Percentiles rank a stretch among this genome's conserved stretches.
Conservation (phyloP, 2,113 vertebrate species). For the Chrysochloris asiatica region DNA sequence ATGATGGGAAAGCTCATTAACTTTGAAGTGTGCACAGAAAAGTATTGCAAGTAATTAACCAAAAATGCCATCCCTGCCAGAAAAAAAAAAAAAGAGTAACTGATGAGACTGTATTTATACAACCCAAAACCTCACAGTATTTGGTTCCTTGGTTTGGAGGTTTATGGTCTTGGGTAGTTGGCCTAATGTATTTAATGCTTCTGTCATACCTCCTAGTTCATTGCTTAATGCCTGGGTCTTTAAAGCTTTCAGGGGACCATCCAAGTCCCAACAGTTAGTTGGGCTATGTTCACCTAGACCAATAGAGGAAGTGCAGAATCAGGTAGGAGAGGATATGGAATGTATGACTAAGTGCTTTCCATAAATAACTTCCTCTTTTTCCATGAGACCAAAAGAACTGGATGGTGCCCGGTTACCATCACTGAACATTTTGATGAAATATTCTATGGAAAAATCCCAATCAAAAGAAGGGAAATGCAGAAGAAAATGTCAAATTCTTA, state of each 20-base stretch:
- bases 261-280: not conserved
- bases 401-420: not conserved
- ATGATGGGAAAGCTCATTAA: not conserved
- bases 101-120: not conserved
- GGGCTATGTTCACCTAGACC: not conserved
- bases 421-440: not conserved
- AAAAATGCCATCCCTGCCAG: no score
- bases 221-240: not conserved
- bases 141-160: not conserved
- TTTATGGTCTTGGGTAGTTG: not conserved
- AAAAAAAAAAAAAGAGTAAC: not conserved
- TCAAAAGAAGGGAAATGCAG: no score
- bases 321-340: not conserved
- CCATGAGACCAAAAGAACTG: not conserved
- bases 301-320: not conserved
- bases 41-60: not conserved
- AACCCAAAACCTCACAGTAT: not conserved
- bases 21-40: not conserved
- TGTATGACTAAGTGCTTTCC: not conserved
- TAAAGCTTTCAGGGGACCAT: not conserved
- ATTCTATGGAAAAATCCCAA: not conserved
- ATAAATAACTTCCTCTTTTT: not conserved
- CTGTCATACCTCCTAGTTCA: not conserved
- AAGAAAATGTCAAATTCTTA: no score
- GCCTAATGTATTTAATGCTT: not conserved